Base-by-base conservation (phyloP, 2,888 invertebrate genomes). In the Eumerus sabulonum region DNA sequence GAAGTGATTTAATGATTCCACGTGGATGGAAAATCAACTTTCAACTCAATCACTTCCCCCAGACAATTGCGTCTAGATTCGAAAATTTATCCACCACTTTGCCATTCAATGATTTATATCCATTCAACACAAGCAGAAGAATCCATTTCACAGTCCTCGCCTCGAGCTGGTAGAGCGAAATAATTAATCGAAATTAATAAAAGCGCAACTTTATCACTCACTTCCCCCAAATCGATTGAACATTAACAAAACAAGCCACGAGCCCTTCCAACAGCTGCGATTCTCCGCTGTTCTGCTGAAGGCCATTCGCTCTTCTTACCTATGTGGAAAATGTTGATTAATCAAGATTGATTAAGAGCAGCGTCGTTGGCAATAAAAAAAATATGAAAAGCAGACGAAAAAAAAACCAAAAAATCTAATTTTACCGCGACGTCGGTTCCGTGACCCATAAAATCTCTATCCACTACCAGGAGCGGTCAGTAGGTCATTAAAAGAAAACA, bases 131-230 rank as follows among this genome's bases (percentile, higher is more conserved):
- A 27, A 4, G 7, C 2, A 27, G 7, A 27, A 62, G 53, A 45
- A 40, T 62, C 57, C 56, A 17, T 57, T 14, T 9, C 45, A 64
- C 17, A 19, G 13, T 35, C 47, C 9, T 14, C 16, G 16, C 36
- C 51, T 36, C 35, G 11, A 5, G 40, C 1, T 35, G 35, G 5
- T 38, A 36, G 9, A 11, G 14, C 40, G 9, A 48, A 56, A 62
- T 63, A 71, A 62, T 71, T 71, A 63, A 63, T 63, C 62, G 62
- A 71, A 71, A 63, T 71, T 56, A 71, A 71, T 71, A 63, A 71
- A 56, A 50, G 36, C 56, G 47, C 56, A 63, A 48, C 47, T 71
- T 71, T 56, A 63, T 71, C 44, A 14, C 71, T 60, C 47, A 36
- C 27, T 42, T 17, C 35, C n/a, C 47, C 45, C 7, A 53, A 68